Evolutionary conservation across 2,797 vertebrate species (phyloP).

Genomic region (Cyclopterus lumpus): DNA sequence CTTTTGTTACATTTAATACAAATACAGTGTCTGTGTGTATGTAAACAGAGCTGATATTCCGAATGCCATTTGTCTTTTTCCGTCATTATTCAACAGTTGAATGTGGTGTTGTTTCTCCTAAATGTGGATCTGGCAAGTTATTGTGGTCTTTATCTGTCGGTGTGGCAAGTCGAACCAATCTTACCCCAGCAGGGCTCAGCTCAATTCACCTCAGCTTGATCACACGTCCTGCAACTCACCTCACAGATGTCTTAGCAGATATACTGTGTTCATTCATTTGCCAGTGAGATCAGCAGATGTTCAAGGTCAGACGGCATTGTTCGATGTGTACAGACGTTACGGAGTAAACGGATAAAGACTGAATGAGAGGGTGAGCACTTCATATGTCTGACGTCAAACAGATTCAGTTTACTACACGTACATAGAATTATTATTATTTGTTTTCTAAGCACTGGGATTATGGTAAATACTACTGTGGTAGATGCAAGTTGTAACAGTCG

Average conservation of each 20-base stretch:
- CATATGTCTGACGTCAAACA: constrained; percentile 11
- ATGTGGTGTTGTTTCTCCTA: background rate
- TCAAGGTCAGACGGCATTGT: background rate
- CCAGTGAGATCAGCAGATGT: constrained; percentile 12
- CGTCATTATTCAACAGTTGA: background rate
- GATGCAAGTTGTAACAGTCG: background rate
- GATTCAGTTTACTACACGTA: background rate
- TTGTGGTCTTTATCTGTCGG: background rate
- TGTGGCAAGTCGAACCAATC: background rate
- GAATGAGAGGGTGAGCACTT: background rate
- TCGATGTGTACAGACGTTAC: background rate
- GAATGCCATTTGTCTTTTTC: background rate
- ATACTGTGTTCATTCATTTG: background rate
- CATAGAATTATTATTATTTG: background rate
- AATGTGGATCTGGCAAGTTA: background rate
- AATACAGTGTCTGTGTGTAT: background rate
- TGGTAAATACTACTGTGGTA: background rate
- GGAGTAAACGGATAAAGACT: background rate
- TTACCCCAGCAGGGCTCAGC: background rate
- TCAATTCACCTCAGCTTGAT: background rate
- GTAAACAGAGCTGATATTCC: background rate
- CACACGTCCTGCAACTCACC: background rate
- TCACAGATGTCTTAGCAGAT: background rate
- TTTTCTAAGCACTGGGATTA: constrained; percentile 27
- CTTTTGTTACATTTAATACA: background rate